Evolutionary conservation across 2,888 invertebrate genomes (phyloP).

Genomic region (Calliphora vomitoria): DNA sequence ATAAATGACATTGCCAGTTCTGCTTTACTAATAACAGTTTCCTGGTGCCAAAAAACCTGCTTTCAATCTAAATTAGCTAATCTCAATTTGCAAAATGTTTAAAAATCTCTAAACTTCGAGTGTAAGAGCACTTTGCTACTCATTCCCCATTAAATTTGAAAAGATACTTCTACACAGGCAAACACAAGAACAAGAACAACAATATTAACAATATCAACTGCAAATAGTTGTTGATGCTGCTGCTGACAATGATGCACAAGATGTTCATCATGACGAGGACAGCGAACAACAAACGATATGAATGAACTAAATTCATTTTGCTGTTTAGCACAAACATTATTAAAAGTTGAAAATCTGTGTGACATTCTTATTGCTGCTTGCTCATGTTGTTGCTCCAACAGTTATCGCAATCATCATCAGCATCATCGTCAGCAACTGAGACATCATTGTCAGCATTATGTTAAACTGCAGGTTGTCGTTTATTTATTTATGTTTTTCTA

Average conservation of each 20-base stretch:
- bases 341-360: conserved; percentile 16
- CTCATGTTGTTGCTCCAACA: conserved; percentile 32
- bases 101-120: background rate
- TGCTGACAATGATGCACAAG: conserved; percentile 43
- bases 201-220: conserved; percentile 46
- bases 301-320: conserved; percentile 28
- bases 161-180: background rate
- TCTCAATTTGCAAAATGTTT: background rate
- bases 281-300: conserved; percentile 1
- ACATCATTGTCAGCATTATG: conserved; percentile 13
- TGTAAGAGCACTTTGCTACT: background rate
- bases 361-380: background rate
- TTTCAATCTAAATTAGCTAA: background rate
- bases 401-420: conserved; percentile 36
- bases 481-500: conserved; percentile 22
- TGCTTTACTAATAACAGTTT: too few relatives aligned
- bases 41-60: background rate
- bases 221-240: conserved; percentile 32
- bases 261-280: conserved; percentile 27
- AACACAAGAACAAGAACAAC: conserved; percentile 3
- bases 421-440: background rate
- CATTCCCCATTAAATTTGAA: background rate
- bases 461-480: conserved; percentile 51
- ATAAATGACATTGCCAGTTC: too few relatives aligned
- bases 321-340: background rate